Conservation (phyloP, 2,113 vertebrate species). For the Fulica atra region DNA sequence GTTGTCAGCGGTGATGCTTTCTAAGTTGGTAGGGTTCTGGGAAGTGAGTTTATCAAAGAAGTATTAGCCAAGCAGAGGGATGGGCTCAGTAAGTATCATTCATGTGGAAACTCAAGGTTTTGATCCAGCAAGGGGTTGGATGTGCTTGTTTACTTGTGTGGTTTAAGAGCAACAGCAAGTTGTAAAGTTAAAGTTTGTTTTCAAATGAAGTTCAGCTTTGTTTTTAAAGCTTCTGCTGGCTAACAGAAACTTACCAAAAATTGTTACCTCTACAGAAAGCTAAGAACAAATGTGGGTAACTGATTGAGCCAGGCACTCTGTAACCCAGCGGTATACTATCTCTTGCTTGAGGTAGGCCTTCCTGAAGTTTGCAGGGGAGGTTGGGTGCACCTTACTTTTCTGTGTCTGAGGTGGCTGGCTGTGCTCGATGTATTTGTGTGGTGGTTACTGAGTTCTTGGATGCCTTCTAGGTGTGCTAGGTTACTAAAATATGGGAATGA, state of each 20-base stretch:
- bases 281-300: background rate
- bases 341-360: background rate
- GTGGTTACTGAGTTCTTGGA: background rate
- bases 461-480: background rate
- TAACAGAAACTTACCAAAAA: background rate
- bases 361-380: background rate
- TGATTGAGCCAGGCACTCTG: background rate
- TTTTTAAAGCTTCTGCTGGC: background rate
- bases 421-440: background rate
- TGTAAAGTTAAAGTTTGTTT: background rate
- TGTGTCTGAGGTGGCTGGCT: background rate
- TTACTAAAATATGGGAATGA: background rate
- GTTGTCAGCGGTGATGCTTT: background rate
- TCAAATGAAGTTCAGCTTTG: background rate
- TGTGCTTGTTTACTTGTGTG: background rate
- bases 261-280: background rate
- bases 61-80: background rate
- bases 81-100: background rate
- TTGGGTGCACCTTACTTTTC: background rate
- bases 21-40: background rate
- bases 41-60: background rate
- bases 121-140: background rate
- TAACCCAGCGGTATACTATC: background rate
- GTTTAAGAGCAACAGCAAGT: background rate
- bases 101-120: background rate